Percentiles rank a stretch among this genome's conserved stretches.
Conservation (phyloP, 2,113 vertebrate species). For the Halcyon malimbica region DNA sequence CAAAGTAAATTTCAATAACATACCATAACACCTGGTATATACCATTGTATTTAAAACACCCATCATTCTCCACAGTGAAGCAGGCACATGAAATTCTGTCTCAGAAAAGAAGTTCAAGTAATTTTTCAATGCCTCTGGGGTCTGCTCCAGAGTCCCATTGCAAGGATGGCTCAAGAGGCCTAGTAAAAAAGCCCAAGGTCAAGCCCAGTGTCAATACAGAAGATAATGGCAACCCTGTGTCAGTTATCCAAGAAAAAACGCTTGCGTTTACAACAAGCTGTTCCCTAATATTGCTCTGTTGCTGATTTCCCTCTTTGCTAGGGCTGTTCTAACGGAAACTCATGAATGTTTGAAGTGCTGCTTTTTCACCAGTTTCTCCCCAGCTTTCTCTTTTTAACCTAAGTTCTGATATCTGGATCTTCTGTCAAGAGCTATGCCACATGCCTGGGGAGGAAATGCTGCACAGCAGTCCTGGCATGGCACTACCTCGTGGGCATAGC, state of each 20-base stretch:
- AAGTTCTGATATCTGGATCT: background rate
- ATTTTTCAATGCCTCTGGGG: background rate
- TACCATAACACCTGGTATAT: background rate
- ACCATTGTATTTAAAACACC: background rate
- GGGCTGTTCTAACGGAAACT: background rate
- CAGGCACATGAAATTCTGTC: background rate
- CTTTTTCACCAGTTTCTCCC: background rate
- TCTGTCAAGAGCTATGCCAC: background rate
- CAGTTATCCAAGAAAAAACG: background rate
- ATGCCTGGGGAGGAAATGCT: background rate
- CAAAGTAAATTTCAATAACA: background rate
- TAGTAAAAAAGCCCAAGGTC: background rate
- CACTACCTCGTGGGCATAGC: background rate
- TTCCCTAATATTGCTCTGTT: background rate
- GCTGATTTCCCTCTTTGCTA: background rate
- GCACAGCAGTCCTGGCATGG: fast-evolving
- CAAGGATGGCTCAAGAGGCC: background rate
- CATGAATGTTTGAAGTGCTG: background rate
- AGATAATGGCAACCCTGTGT: background rate
- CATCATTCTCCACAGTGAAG: background rate
- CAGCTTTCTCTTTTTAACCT: background rate
- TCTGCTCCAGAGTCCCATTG: background rate
- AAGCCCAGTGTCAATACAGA: background rate
- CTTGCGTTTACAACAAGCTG: background rate
- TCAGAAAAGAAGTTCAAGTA: background rate